phyloP scores from a whole-genome alignment of 2,113 vertebrate genomes.

The Hippocampus guttulatus region DNA sequence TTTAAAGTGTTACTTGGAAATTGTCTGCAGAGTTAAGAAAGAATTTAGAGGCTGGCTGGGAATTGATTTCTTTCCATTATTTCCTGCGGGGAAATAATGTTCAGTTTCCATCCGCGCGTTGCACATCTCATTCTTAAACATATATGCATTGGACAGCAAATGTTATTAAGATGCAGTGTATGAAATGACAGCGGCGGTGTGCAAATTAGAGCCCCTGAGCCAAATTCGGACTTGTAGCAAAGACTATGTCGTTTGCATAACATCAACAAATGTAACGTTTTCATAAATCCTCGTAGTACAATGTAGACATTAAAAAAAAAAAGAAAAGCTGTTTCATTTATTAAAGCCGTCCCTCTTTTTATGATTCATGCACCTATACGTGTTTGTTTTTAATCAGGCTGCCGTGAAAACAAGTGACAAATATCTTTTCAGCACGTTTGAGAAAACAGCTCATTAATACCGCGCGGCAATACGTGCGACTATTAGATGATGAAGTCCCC shows the following conservation, averaged over 20 bases:
- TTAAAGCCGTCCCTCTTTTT: slow-evolving; percentile 1
- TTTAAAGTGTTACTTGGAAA: neutral
- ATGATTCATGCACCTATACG: slow-evolving; percentile 18
- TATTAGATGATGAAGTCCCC: slow-evolving; percentile 41
- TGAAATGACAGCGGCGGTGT: neutral
- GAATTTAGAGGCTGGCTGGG: neutral
- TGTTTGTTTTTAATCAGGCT: slow-evolving; percentile 28
- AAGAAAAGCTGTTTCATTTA: neutral
- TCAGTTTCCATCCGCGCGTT: neutral
- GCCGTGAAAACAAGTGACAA: slow-evolving; percentile 27
- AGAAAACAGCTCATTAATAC: slow-evolving; percentile 29
- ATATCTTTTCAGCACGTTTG: slow-evolving; percentile 13
- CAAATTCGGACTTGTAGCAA: neutral
- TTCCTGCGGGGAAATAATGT: too few species aligned
- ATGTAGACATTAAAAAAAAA: neutral
- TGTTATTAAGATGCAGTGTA: neutral
- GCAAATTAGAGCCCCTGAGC: neutral
- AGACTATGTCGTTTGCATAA: neutral
- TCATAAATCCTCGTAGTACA: slow-evolving; percentile 3
- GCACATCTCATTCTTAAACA: slow-evolving; percentile 6
- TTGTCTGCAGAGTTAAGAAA: neutral
- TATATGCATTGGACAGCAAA: neutral
- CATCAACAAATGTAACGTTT: neutral
- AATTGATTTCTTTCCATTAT: neutral
- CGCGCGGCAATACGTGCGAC: slow-evolving; percentile 38